Evolutionary conservation across 2,113 vertebrate species (phyloP).

Genomic region (Muntiacus reevesi): DNA sequence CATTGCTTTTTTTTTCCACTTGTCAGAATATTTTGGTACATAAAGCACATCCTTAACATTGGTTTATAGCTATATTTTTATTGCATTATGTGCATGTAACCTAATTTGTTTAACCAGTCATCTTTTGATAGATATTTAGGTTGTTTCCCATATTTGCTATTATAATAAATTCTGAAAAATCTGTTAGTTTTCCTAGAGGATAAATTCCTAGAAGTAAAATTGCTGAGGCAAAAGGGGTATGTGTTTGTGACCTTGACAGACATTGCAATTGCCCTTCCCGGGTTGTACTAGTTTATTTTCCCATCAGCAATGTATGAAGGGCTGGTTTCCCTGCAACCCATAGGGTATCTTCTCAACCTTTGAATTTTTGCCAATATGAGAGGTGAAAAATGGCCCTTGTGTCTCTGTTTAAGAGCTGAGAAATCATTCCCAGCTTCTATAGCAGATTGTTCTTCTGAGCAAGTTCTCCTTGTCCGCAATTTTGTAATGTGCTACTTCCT

Average conservation of each 20-base stretch:
- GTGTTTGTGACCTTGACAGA: slow-evolving; percentile 20
- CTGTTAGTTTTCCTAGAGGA: slow-evolving; percentile 18
- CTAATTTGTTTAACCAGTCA: slow-evolving; percentile 34
- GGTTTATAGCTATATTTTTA: neutral
- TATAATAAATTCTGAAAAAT: slow-evolving; percentile 27
- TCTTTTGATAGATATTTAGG: slow-evolving; percentile 33
- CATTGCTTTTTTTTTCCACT: neutral
- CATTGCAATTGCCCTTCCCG: neutral
- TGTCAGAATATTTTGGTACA: slow-evolving; percentile 40
- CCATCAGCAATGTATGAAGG: neutral
- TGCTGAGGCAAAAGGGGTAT: neutral
- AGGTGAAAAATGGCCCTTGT: neutral
- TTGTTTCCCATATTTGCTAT: slow-evolving; percentile 39
- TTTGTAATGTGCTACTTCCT: neutral
- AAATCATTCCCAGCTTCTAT: neutral
- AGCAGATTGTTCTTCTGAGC: neutral
- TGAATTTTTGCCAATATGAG: slow-evolving; percentile 10
- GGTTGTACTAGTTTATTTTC: neutral
- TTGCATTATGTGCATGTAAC: neutral
- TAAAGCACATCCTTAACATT: neutral
- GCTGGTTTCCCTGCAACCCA: neutral
- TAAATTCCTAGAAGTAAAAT: neutral
- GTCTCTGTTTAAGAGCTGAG: neutral
- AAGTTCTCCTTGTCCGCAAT: neutral
- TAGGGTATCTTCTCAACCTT: neutral